Base-by-base conservation (phyloP, 23 tunicate species). In the Halocynthia roretzi region DNA sequence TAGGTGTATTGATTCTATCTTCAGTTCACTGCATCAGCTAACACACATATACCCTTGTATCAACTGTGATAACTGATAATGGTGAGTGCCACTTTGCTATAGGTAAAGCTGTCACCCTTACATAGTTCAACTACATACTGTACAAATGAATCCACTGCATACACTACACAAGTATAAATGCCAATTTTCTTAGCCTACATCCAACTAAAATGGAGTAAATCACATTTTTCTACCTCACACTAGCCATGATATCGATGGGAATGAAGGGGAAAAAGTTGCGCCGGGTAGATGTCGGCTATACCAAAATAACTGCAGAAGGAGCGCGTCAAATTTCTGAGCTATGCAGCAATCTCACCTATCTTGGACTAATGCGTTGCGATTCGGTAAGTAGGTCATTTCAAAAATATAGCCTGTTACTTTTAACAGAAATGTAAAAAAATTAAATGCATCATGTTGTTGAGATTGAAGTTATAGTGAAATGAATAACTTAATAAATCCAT, bases 321-420 rank as follows among this genome's bases (percentile, higher is more conserved):
- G 77, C 62, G 9, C 71, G 75, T 49, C 21, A 8, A 11, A 80
- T 85, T 6, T 85, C 85, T 44, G 80, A 80, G 54, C 55, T 63
- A 20, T 52, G 84, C 18, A 80, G 84, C 7, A 61, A 71, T 51
- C 61, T 85, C 22, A 62, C 23, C 17, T 57, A 64, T 62, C 51
- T 85, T n/a, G 90, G 90, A 17, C 23, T 85, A 53, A 80, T 76
- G 31, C 62, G 83, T 6, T 76, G 80, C 31, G 83, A 85, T 53
- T 7, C 44, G 68, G 84, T 85, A 71, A 81, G 54, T 49, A 11
- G 2, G 44, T 31, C 44, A 4, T 31, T 31, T 31, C 44, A 31
- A 31, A 31, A 31, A 31, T 31, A 31, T 31, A 31, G 44, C 44
- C 44, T 31, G 44, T 31, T 31, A 31, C 44, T 31, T 31, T 31